These are phyloP conservation scores for Mylabris sibirica DNA, from an alignment of 2,888 invertebrate genomes.

Conservation along the genomic window DNA sequence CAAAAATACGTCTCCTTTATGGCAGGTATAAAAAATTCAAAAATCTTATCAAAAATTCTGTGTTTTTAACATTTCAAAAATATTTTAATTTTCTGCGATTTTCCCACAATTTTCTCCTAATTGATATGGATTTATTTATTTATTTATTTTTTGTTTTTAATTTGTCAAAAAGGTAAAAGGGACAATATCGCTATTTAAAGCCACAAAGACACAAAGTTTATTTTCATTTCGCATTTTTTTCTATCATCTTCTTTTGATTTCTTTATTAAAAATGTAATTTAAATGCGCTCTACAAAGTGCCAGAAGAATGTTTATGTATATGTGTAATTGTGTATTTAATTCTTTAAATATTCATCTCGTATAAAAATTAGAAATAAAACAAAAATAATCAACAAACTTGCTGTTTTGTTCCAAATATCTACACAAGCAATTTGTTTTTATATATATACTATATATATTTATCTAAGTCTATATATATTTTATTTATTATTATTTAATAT, in stretches of 20 bases:
- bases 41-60: constrained; percentile 43
- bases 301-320: constrained; percentile 25
- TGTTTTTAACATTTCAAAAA: constrained; percentile 29
- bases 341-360: neutral
- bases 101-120: constrained; percentile 27
- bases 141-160: no score
- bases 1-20: constrained; percentile 41
- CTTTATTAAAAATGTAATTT: constrained; percentile 12
- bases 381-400: constrained; percentile 24
- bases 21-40: constrained; percentile 50
- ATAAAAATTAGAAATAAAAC: constrained; percentile 17
- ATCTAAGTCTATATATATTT: constrained; percentile 28
- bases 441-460: constrained; percentile 19
- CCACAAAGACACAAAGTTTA: constrained; percentile 50
- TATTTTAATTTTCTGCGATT: constrained; percentile 18
- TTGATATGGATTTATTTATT: constrained; percentile 38
- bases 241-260: neutral
- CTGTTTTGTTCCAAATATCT: constrained; percentile 21
- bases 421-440: constrained; percentile 25
- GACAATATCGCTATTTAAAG: constrained; percentile 50
- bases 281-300: constrained; percentile 36
- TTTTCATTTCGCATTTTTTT: constrained; percentile 27
- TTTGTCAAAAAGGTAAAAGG: constrained; percentile 31
- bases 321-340: neutral
- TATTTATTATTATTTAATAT: constrained; percentile 17